Evolutionary conservation across 2,888 invertebrate genomes (phyloP).

Genomic region (Lingula anatina): DNA sequence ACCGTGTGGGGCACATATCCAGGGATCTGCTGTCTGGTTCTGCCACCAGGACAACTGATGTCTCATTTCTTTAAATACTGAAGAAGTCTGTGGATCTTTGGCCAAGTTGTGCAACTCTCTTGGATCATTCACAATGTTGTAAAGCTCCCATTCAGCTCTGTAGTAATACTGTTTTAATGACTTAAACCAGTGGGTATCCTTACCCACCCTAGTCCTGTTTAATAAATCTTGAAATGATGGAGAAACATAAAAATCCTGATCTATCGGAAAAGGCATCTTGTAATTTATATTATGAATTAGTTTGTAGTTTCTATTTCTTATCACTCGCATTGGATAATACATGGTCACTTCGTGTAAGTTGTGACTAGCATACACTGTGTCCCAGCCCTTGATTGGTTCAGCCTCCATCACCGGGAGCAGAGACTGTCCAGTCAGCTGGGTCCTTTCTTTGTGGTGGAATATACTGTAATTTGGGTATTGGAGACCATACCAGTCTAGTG

Average conservation of each 20-base stretch:
- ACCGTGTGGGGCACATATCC: constrained; percentile 79
- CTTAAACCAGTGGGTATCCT: constrained; percentile 77
- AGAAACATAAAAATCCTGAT: constrained; percentile 87
- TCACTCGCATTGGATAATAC: constrained; percentile 89
- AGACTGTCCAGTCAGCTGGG: constrained; percentile 63
- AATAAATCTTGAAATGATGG: constrained; percentile 85
- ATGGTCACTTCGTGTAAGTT: constrained; percentile 88
- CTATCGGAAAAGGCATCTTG: constrained; percentile 83
- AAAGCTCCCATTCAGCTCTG: constrained; percentile 84
- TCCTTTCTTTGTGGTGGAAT: constrained; percentile 26
- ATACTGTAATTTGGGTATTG: constrained; percentile 50
- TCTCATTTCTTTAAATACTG: constrained; percentile 58
- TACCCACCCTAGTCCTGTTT: constrained; percentile 67
- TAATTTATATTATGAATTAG: constrained; percentile 86
- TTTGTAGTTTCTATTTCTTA: constrained; percentile 72
- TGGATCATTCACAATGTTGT: constrained; percentile 72
- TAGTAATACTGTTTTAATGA: constrained; percentile 73
- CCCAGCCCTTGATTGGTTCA: constrained; percentile 16
- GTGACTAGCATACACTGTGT: constrained; percentile 73
- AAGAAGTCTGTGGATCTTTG: constrained; percentile 44
- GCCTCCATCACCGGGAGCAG: constrained; percentile 65
- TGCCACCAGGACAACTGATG: constrained; percentile 69
- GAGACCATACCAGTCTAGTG: constrained; percentile 75
- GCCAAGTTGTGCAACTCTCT: constrained; percentile 72
- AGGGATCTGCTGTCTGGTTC: constrained; percentile 74